These are phyloP conservation scores for Polydrusus cervinus DNA, from an alignment of 2,888 invertebrate species.

Conservation along the genomic window DNA sequence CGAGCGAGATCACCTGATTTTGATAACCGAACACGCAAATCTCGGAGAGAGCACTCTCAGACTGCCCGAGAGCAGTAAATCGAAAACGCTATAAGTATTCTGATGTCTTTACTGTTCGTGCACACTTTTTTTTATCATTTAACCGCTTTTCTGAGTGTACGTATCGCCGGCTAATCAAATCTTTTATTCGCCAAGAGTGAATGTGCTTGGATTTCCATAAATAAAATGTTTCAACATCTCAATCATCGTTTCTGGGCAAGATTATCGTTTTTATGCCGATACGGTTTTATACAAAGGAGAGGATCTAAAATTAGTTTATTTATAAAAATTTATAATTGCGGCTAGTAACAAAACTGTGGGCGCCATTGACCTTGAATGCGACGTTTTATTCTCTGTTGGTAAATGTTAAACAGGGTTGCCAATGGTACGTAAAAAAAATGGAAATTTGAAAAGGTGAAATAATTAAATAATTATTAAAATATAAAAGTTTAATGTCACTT, in stretches of 20 bases:
- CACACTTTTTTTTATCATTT: too few relatives aligned
- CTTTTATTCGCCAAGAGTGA: background rate
- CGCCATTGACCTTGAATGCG: constrained; percentile 29
- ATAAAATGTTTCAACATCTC: constrained; percentile 23
- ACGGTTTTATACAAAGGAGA: constrained; percentile 24
- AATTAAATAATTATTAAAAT: too few relatives aligned
- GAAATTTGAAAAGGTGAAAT: too few relatives aligned
- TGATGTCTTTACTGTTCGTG: too few relatives aligned
- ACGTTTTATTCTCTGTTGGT: constrained; percentile 20
- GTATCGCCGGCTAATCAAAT: too few relatives aligned
- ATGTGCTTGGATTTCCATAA: constrained; percentile 20
- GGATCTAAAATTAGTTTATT: constrained; percentile 11
- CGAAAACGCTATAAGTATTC: too few relatives aligned
- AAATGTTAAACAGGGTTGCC: constrained; percentile 19
- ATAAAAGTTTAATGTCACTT: too few relatives aligned
- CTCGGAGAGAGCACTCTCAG: too few relatives aligned
- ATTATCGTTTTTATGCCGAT: constrained; percentile 23
- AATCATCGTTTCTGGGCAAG: constrained; percentile 9
- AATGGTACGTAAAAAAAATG: background rate
- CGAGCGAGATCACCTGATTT: too few relatives aligned
- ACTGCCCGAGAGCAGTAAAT: too few relatives aligned
- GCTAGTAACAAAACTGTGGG: constrained; percentile 30
- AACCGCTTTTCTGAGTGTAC: too few relatives aligned
- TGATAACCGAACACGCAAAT: too few relatives aligned
- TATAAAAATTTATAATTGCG: constrained; percentile 29